Base-by-base conservation (phyloP, 2,113 vertebrate species). In the Salvelinus fontinalis region DNA sequence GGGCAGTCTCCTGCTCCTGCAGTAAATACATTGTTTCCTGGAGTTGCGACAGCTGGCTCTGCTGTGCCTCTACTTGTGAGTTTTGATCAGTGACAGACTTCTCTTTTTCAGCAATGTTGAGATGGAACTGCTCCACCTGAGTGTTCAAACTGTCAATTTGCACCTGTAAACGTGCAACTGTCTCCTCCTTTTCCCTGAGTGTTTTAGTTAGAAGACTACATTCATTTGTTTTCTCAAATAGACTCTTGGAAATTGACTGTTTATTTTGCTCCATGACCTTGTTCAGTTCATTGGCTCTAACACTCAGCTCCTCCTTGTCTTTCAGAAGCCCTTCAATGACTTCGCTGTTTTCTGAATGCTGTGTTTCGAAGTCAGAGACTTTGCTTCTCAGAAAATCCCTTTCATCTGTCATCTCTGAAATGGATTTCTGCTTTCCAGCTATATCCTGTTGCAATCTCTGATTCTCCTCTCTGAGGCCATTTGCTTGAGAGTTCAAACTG, bases 201-300 rank as follows among this genome's bases (percentile, higher is more conserved):
- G 86, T 71, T 78, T 85, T 85, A 57, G 78, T 78, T 34, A 96
- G 89, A 26, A 77, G 0, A 74, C 71, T 75, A 70, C 91, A 96
- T 49, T 96, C 92, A 14, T 89, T 92, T 3, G 90, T 94, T 81
- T 95, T 96, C 20, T 91, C 90, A 48, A 88, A 78, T 79, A 96
- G 78, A 18, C 86, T 86, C 73, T 94, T 88, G 0, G 91, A 86
- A 74, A 90, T 77, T 0, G 91, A 93, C 72, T 84, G 86, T 24
- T 91, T 83, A 81, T 89, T 95, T 77, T 95, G 92, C 77, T 95
- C 62, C 0, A 93, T 8, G 70, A 85, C 79, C 66, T 59, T 13
- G 14, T 88, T 93, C 39, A 95, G 80, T 69, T 94, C 88, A 4
- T 89, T 82, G 13, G 83, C 80, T 71, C 81, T 88, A 75, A 83